Evolutionary conservation across 2,888 invertebrate genomes (phyloP).

Genomic region (Philopedon plagiatum): DNA sequence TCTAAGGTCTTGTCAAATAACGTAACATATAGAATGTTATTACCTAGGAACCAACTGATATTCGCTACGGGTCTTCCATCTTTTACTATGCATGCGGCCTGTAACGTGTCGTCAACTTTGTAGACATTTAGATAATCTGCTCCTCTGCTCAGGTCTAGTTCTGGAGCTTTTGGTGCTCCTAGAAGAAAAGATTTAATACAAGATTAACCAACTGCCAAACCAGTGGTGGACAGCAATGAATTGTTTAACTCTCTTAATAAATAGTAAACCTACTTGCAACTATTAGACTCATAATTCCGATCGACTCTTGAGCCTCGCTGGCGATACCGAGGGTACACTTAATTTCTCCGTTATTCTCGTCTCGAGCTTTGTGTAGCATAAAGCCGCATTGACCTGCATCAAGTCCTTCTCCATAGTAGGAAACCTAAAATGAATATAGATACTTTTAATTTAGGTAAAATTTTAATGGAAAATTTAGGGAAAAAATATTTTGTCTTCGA

Average conservation of each 20-base stretch:
- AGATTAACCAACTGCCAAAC: background rate
- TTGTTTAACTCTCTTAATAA: background rate
- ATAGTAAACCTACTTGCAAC: conserved; percentile 80
- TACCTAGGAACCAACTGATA: conserved; percentile 81
- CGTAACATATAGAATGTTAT: conserved; percentile 51
- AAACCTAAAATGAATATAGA: conserved; percentile 61
- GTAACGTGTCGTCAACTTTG: conserved; percentile 75
- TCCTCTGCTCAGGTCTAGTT: conserved; percentile 68
- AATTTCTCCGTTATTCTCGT: conserved; percentile 79
- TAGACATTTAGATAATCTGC: conserved; percentile 68
- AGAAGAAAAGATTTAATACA: conserved; percentile 57
- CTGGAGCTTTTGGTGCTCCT: conserved; percentile 70
- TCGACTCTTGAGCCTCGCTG: conserved; percentile 73
- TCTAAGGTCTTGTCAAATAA: no score
- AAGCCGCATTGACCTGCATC: conserved; percentile 82
- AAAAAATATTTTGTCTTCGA: no score
- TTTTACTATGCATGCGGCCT: conserved; percentile 78
- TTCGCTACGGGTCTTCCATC: conserved; percentile 83
- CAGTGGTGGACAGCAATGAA: background rate
- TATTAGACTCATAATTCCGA: conserved; percentile 74
- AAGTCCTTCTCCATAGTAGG: conserved; percentile 70
- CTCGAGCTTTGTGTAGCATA: conserved; percentile 75
- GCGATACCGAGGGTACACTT: conserved; percentile 77
- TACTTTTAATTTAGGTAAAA: background rate
- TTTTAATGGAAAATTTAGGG: background rate